A percentile compares a stretch with the other conserved stretches of the same genome.
phyloP scores from a whole-genome alignment of 1,140 invertebrate genomes.

The Aporrectodea caliginosa region DNA sequence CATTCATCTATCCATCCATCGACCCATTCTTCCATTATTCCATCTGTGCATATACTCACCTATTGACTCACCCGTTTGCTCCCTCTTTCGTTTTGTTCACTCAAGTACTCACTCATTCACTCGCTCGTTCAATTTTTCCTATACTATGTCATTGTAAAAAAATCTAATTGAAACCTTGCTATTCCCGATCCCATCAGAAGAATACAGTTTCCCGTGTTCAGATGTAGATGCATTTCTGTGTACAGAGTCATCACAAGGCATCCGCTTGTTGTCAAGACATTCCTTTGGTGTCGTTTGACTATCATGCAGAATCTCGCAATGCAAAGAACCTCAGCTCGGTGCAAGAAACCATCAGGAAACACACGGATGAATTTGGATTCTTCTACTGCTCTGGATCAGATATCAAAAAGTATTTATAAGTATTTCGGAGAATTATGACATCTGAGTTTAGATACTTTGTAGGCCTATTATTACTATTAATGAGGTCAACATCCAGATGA shows the following conservation, averaged over 20 bases:
- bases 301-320: constrained; percentile 81
- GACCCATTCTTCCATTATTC: too few species aligned
- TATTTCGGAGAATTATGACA: too few species aligned
- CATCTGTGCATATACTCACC: too few species aligned
- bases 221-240: background rate
- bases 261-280: constrained; percentile 61
- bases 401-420: constrained; percentile 37
- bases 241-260: constrained; percentile 75
- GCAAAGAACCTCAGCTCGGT: constrained; percentile 74
- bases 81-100: too few species aligned
- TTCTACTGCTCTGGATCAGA: constrained; percentile 63
- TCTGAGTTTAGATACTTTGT: too few species aligned
- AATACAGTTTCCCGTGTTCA: background rate
- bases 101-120: too few species aligned
- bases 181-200: background rate
- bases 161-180: background rate
- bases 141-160: too few species aligned
- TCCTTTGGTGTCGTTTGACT: constrained; percentile 82
- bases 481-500: too few species aligned
- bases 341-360: constrained; percentile 69
- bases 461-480: too few species aligned
- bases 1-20: too few species aligned
- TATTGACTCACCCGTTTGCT: too few species aligned
- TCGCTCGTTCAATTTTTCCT: too few species aligned
- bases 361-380: constrained; percentile 67